Evolutionary conservation across 2,797 vertebrate genomes (phyloP).

Genomic region (Rhynchonycteris naso): DNA sequence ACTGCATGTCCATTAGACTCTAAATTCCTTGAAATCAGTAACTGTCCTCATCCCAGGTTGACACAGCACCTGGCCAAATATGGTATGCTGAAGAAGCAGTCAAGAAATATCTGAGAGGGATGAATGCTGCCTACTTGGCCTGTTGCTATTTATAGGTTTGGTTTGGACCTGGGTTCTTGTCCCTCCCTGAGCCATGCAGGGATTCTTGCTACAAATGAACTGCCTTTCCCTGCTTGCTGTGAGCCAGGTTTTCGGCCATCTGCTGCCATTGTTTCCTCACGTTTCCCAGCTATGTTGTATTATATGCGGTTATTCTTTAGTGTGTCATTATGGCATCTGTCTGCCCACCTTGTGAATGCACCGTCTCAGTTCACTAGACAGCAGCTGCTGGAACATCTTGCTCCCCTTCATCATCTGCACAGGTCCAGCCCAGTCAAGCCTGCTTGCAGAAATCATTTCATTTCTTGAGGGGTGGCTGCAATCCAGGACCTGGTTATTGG

Average conservation of each 20-base stretch:
- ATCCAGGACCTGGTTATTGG: constrained; percentile 59
- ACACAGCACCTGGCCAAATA: neutral
- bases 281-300: constrained; percentile 57
- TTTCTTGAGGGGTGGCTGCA: constrained; percentile 39
- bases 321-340: constrained; percentile 75
- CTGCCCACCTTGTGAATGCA: constrained; percentile 73
- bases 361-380: constrained; percentile 65
- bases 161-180: neutral
- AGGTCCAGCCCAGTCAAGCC: constrained; percentile 47
- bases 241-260: constrained; percentile 71
- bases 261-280: constrained; percentile 70
- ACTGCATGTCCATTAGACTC: neutral
- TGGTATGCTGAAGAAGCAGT: neutral
- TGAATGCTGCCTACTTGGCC: neutral
- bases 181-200: neutral
- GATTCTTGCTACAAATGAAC: constrained; percentile 74
- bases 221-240: constrained; percentile 25
- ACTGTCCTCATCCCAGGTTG: neutral
- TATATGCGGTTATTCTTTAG: constrained; percentile 63
- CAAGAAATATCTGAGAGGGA: neutral
- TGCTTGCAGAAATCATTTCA: constrained; percentile 64
- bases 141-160: constrained; percentile 34
- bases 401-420: constrained; percentile 64
- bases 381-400: constrained; percentile 73
- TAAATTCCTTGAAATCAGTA: neutral